These are phyloP conservation scores for Eleginops maclovinus DNA, from an alignment of 2,113 vertebrate genomes.

Conservation along the genomic window DNA sequence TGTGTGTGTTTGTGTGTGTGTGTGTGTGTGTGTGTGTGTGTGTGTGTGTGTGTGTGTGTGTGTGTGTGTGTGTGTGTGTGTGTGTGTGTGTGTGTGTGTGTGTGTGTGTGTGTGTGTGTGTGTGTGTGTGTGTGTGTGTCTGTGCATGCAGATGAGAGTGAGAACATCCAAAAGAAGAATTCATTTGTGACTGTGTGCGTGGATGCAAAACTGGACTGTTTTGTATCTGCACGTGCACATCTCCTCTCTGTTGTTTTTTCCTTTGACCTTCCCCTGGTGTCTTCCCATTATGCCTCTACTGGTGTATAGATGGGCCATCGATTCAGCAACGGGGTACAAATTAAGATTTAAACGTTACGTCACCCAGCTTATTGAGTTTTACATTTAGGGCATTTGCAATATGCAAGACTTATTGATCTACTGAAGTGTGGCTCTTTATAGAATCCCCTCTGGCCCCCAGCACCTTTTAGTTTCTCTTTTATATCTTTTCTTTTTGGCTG, in stretches of 20 bases:
- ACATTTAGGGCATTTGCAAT: slow-evolving; percentile 86
- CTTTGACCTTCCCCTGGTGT: slow-evolving; percentile 80
- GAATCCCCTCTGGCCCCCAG: slow-evolving; percentile 69
- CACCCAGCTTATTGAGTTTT: slow-evolving; percentile 83
- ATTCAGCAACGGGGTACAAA: slow-evolving; percentile 82
- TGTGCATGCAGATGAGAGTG: slow-evolving; percentile 38
- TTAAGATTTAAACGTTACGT: slow-evolving; percentile 88
- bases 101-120: slow-evolving; percentile 6
- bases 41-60: no score
- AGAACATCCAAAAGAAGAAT: slow-evolving; percentile 7
- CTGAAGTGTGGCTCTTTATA: slow-evolving; percentile 74
- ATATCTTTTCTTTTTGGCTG: slow-evolving; percentile 38
- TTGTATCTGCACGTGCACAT: slow-evolving; percentile 28
- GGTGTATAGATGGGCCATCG: slow-evolving; percentile 80
- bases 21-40: no score
- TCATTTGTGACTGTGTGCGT: slow-evolving; percentile 13
- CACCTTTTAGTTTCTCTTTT: slow-evolving; percentile 58
- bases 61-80: slow-evolving; percentile 14
- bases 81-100: slow-evolving; percentile 23
- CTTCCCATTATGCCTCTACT: slow-evolving; percentile 76
- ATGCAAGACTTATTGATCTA: slow-evolving; percentile 86
- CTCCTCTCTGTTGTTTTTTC: slow-evolving; percentile 43
- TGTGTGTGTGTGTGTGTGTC: slow-evolving; percentile 23
- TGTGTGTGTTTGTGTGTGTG: no score
- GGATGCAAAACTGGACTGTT: not conserved